Conservation (phyloP, 2,113 vertebrate genomes). For the Antigone vipio region DNA sequence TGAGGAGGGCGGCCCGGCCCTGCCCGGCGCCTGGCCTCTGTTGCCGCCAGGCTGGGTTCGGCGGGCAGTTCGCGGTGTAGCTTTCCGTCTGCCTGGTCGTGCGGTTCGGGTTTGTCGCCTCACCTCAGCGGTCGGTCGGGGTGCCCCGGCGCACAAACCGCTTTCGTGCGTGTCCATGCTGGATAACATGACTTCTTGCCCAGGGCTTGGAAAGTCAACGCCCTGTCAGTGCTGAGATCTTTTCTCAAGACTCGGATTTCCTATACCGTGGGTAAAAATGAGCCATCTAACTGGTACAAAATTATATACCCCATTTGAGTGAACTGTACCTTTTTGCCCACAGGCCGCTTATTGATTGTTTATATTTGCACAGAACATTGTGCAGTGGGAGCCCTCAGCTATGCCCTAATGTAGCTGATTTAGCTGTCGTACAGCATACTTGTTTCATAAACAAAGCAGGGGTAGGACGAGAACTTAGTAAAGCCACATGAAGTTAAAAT, state of each 20-base stretch:
- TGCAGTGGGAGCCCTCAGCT: not conserved
- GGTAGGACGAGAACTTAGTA: not conserved
- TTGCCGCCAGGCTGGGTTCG: too few relatives aligned
- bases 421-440: not conserved
- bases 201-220: not conserved
- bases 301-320: fast-evolving
- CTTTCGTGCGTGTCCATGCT: not conserved
- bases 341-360: not conserved
- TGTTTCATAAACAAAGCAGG: not conserved
- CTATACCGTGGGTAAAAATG: not conserved
- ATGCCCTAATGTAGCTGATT: fast-evolving
- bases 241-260: not conserved
- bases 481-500: not conserved
- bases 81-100: fast-evolving
- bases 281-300: fast-evolving
- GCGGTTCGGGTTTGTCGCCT: not conserved
- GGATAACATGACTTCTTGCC: not conserved
- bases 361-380: fast-evolving
- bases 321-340: not conserved
- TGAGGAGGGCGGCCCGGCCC: not conserved
- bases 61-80: fast-evolving
- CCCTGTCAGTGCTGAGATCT: not conserved
- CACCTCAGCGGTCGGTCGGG: not conserved
- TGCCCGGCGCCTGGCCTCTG: not conserved
- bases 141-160: not conserved